These are phyloP conservation scores for Neoniphon sammara DNA, from an alignment of 2,797 vertebrate species.

Conservation along the genomic window DNA sequence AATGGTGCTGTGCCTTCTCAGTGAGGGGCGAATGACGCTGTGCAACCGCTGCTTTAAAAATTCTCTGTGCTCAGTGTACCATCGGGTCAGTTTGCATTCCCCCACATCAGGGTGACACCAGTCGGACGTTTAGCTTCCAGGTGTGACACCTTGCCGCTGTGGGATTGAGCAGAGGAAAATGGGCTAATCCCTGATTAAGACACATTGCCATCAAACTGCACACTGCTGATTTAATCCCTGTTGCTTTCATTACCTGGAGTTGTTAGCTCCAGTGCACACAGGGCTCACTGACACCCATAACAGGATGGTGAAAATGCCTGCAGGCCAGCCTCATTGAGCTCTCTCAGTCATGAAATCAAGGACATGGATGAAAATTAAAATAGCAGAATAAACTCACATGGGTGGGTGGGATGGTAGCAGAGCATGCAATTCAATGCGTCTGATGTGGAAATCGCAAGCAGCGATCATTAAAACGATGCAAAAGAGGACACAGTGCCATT, in stretches of 20 bases:
- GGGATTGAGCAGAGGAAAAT: conserved; percentile 62
- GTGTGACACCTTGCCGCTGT: conserved; percentile 66
- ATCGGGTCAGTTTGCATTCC: conserved; percentile 47
- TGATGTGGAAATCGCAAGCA: conserved; percentile 20
- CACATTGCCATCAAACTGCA: conserved; percentile 53
- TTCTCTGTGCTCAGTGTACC: conserved; percentile 18
- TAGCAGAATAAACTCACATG: conserved; percentile 29
- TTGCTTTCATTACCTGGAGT: conserved; percentile 77
- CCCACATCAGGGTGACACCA: conserved; percentile 36
- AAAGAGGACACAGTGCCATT: conserved; percentile 6
- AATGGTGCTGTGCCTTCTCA: conserved; percentile 21
- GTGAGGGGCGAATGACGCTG: conserved; percentile 10
- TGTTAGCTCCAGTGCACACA: conserved; percentile 11
- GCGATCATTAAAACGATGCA: conserved; percentile 36
- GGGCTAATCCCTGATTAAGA: conserved; percentile 80
- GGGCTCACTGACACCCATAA: conserved; percentile 38
- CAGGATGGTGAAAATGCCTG: conserved; percentile 39
- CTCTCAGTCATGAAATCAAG: conserved; percentile 43
- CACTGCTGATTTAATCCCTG: conserved; percentile 67
- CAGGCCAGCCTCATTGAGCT: conserved; percentile 14
- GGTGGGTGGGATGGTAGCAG: not conserved
- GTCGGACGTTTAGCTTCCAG: conserved; percentile 55
- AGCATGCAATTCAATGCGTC: conserved; percentile 22
- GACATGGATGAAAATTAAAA: conserved; percentile 34
- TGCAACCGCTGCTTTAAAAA: conserved; percentile 22